phyloP scores from a whole-genome alignment of 2,113 vertebrate species.

The Halichoeres trimaculatus region DNA sequence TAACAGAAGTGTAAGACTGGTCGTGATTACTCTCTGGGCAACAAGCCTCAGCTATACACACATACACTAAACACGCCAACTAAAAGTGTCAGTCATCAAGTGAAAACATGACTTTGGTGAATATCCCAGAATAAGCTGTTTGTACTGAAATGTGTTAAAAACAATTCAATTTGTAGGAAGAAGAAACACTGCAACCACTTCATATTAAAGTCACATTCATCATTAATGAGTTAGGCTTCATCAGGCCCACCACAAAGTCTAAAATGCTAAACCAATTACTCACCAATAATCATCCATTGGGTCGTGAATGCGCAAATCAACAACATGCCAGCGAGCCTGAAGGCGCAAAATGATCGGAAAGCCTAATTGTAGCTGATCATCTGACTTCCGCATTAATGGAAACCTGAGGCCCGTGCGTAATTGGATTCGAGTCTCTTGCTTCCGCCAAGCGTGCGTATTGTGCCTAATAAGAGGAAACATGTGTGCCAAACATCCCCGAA shows the following conservation, averaged over 20 bases:
- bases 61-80: background rate
- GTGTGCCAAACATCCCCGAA: constrained; percentile 68
- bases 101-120: constrained; percentile 16
- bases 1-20: constrained; percentile 48
- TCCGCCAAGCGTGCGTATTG: constrained; percentile 58
- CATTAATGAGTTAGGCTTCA: background rate
- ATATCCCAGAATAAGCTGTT: background rate
- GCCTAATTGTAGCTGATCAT: constrained; percentile 75
- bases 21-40: constrained; percentile 66
- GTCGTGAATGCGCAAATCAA: constrained; percentile 44
- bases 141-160: background rate
- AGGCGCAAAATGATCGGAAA: constrained; percentile 65
- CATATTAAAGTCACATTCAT: background rate
- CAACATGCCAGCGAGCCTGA: constrained; percentile 32
- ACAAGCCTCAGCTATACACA: constrained; percentile 25
- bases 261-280: constrained; percentile 43
- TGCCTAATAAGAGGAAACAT: constrained; percentile 81
- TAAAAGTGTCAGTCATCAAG: background rate
- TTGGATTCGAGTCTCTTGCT: constrained; percentile 76
- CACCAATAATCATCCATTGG: constrained; percentile 42
- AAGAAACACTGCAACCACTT: background rate
- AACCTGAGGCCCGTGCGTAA: constrained; percentile 73
- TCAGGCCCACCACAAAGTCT: background rate
- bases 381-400: constrained; percentile 75
- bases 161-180: background rate